Percentiles rank a stretch among this genome's conserved stretches.
These are phyloP conservation scores for Psophia crepitans DNA, from an alignment of 2,113 vertebrate genomes.

Conservation along the genomic window DNA sequence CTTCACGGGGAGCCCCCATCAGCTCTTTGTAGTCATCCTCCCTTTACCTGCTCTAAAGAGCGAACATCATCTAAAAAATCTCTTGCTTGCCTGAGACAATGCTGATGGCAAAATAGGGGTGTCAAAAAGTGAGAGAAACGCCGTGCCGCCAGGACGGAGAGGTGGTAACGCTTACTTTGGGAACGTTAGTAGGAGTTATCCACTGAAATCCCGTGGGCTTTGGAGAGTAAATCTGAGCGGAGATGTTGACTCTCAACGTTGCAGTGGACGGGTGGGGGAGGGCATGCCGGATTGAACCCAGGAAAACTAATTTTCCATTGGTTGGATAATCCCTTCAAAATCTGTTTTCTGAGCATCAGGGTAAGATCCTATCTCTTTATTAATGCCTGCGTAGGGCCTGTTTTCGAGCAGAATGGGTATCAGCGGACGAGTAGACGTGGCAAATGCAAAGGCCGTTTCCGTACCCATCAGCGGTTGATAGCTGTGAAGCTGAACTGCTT, in stretches of 20 bases:
- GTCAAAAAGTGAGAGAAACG: neutral
- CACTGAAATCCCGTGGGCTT: neutral
- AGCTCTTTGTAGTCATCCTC: neutral
- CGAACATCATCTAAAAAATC: neutral
- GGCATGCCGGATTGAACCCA: accelerated
- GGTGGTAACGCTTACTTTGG: neutral
- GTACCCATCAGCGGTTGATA: accelerated
- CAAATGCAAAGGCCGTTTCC: neutral
- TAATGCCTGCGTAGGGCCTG: neutral
- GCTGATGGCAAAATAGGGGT: neutral
- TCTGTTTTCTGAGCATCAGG: constrained; percentile 14
- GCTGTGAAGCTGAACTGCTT: neutral
- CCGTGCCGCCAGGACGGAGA: neutral
- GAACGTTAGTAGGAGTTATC: neutral
- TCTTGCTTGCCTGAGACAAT: neutral
- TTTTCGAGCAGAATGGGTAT: neutral
- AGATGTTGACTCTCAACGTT: neutral
- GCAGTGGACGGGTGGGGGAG: neutral
- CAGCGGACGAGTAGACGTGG: accelerated
- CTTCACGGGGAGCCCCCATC: neutral
- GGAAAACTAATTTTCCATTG: neutral
- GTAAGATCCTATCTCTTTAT: neutral
- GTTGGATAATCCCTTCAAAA: constrained; percentile 13
- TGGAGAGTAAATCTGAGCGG: neutral
- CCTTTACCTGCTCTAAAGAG: neutral